phyloP scores from a whole-genome alignment of 2,888 invertebrate species.

The Timandra comae region DNA sequence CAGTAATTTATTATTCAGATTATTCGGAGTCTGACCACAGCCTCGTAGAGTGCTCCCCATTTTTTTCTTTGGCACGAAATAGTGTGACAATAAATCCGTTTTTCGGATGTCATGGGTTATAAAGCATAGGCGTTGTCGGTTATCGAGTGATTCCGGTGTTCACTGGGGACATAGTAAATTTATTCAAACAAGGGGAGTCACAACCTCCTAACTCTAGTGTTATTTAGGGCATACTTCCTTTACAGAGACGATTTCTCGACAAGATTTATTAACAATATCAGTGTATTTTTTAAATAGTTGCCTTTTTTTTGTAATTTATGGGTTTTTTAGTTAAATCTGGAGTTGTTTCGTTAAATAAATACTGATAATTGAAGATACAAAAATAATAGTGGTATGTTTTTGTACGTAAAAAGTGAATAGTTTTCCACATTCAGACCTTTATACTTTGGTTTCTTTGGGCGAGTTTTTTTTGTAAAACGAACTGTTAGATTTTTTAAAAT shows the following conservation, averaged over 20 bases:
- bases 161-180: slow-evolving; percentile 49
- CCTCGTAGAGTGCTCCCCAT: slow-evolving; percentile 26
- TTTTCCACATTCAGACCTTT: too few relatives aligned
- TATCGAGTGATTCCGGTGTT: slow-evolving; percentile 67
- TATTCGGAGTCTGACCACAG: slow-evolving; percentile 6
- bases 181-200: slow-evolving; percentile 63
- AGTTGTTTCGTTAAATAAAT: too few relatives aligned
- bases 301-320: slow-evolving; percentile 25
- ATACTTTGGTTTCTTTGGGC: too few relatives aligned
- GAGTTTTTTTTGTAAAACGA: too few relatives aligned
- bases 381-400: too few relatives aligned
- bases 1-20: slow-evolving; percentile 2
- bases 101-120: slow-evolving; percentile 74
- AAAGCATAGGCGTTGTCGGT: slow-evolving; percentile 72
- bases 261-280: slow-evolving; percentile 33
- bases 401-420: too few relatives aligned
- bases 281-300: slow-evolving; percentile 27
- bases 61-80: slow-evolving; percentile 40
- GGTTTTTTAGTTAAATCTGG: too few relatives aligned
- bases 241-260: slow-evolving; percentile 33
- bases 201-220: slow-evolving; percentile 61
- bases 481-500: too few relatives aligned
- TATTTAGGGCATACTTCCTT: slow-evolving; percentile 72
- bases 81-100: slow-evolving; percentile 69
- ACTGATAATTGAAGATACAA: too few relatives aligned